These are phyloP conservation scores for Sabellastarte sp. DNA, from an alignment of 2,888 invertebrate genomes.

Conservation along the genomic window DNA sequence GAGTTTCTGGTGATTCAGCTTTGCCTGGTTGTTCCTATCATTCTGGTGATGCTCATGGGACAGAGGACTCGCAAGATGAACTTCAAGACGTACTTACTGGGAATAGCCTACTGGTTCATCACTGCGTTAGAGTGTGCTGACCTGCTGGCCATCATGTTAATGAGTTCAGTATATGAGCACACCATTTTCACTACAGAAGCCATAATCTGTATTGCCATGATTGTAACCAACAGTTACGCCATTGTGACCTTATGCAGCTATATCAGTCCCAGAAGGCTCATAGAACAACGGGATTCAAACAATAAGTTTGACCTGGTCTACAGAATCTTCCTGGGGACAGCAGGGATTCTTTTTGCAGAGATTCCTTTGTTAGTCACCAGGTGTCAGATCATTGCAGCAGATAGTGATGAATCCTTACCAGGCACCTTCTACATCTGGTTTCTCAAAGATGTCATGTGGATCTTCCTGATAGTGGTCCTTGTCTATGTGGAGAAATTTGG, in stretches of 20 bases:
- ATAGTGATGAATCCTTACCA: conserved; percentile 7
- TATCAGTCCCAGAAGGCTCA: conserved; percentile 21
- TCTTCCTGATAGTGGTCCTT: conserved; percentile 18
- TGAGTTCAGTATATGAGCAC: conserved; percentile 17
- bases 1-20: conserved; percentile 24
- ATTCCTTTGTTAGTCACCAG: conserved; percentile 30
- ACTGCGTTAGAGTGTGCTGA: conserved; percentile 23
- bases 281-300: conserved; percentile 4
- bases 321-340: conserved; percentile 18
- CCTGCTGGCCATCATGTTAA: conserved; percentile 23
- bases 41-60: conserved; percentile 30
- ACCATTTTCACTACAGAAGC: conserved; percentile 19
- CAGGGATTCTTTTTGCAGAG: conserved; percentile 29
- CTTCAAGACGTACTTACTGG: conserved; percentile 21
- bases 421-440: conserved; percentile 31
- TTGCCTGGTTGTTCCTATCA: conserved; percentile 21
- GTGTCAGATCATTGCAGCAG: conserved; percentile 22
- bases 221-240: conserved; percentile 22
- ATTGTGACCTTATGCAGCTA: conserved; percentile 29
- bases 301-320: conserved; percentile 20
- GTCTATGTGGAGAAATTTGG: conserved; percentile 17
- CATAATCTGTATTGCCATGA: conserved; percentile 15
- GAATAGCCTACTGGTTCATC: conserved; percentile 29
- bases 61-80: conserved; percentile 31
- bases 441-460: conserved; percentile 25